These are phyloP conservation scores for Catocala sponsa DNA, from an alignment of 2,888 invertebrate species.

Conservation along the genomic window DNA sequence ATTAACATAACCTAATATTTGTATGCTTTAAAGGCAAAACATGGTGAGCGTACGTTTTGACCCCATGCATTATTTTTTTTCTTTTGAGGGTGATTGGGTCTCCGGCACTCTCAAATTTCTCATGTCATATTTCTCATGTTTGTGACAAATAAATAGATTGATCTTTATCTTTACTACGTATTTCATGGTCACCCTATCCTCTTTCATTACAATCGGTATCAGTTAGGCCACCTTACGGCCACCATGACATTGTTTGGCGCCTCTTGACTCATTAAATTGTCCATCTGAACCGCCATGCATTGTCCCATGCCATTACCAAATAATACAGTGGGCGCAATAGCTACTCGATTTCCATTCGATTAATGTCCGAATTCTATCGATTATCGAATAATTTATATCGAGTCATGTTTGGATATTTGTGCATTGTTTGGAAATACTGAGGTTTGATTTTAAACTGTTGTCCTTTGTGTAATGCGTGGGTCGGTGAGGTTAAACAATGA, in stretches of 20 bases:
- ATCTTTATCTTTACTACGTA: no score
- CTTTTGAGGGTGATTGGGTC: no score
- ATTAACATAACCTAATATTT: no score
- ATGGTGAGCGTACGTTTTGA: no score
- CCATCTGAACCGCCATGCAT: conserved; percentile 48
- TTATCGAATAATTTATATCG: conserved; percentile 61
- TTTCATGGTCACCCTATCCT: conserved; percentile 30
- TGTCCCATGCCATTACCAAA: conserved; percentile 38
- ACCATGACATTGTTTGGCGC: conserved; percentile 58
- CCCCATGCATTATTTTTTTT: no score
- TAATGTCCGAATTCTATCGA: conserved; percentile 60
- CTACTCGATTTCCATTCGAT: conserved; percentile 51
- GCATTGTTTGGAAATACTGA: conserved; percentile 47
- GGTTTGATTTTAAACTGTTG: conserved; percentile 38
- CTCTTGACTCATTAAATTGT: conserved; percentile 50
- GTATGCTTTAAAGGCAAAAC: no score
- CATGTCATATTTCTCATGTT: no score
- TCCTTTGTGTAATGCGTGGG: conserved; percentile 36
- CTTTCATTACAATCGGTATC: conserved; percentile 36
- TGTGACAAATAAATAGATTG: no score
- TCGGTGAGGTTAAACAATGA: conserved; percentile 37
- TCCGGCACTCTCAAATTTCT: no score
- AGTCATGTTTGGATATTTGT: conserved; percentile 25
- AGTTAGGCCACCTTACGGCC: conserved; percentile 42
- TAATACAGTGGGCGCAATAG: conserved; percentile 51